phyloP scores from a whole-genome alignment of 2,888 invertebrate genomes.

The Leptopilina myrica region DNA sequence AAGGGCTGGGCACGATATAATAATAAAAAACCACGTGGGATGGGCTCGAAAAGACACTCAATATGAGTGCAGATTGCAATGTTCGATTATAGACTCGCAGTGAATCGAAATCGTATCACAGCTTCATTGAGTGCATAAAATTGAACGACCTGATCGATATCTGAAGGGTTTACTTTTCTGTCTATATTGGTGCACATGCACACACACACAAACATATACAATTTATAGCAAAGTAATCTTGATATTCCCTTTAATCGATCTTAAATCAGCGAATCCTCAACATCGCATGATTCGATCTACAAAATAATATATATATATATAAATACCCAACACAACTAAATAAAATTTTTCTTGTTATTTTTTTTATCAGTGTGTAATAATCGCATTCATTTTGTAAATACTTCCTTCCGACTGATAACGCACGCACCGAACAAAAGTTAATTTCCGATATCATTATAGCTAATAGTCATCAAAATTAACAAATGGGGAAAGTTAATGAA shows the following conservation, averaged over 20 bases:
- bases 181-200: background rate
- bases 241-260: conserved; percentile 9
- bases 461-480: background rate
- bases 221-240: conserved; percentile 14
- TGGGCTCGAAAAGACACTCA: conserved; percentile 11
- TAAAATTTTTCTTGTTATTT: conserved; percentile 13
- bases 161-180: conserved; percentile 15
- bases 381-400: background rate
- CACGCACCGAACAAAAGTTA: background rate
- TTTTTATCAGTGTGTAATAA: background rate
- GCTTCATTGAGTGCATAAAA: conserved; percentile 32
- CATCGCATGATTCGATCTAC: background rate
- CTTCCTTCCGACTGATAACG: conserved; percentile 11
- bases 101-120: conserved; percentile 18
- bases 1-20: conserved; percentile 13
- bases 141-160: conserved; percentile 39
- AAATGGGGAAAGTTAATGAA: too few species aligned
- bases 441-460: conserved; percentile 19
- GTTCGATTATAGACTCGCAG: conserved; percentile 15
- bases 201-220: background rate
- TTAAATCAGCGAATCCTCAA: conserved; percentile 10
- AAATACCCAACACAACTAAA: background rate
- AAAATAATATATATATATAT: background rate
- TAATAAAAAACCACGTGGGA: conserved; percentile 34
- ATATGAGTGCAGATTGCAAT: conserved; percentile 17